phyloP scores from a whole-genome alignment of 2,113 vertebrate genomes.

The Vulpes ferrilata region DNA sequence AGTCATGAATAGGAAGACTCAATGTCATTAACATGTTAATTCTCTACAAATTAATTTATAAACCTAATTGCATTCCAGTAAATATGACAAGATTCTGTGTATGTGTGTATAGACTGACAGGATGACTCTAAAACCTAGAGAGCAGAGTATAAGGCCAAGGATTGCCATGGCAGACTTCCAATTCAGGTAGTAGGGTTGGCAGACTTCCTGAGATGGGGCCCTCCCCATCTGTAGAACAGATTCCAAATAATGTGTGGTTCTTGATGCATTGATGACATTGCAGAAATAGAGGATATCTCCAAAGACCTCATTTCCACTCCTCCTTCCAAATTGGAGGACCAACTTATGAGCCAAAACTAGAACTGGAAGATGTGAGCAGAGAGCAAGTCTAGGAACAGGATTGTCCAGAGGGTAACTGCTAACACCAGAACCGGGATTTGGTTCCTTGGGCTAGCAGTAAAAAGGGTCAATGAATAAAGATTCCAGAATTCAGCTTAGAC shows the following conservation, averaged over 20 bases:
- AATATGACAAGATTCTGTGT: not conserved
- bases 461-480: not conserved
- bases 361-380: not conserved
- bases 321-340: not conserved
- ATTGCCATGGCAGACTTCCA: not conserved
- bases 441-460: not conserved
- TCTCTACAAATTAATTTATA: not conserved
- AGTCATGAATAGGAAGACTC: not conserved
- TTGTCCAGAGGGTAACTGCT: not conserved
- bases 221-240: not conserved
- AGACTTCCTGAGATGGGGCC: not conserved
- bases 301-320: not conserved
- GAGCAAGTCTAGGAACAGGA: not conserved
- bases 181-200: not conserved
- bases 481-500: not conserved
- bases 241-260: not conserved
- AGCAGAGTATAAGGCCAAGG: not conserved
- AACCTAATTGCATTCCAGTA: not conserved
- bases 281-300: not conserved
- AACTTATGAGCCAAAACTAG: not conserved
- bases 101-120: not conserved
- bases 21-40: not conserved
- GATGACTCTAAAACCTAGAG: not conserved
- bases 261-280: not conserved
- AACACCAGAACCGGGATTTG: not conserved